Evolutionary conservation across 2,113 vertebrate genomes (phyloP).

Genomic region (Paradoxurus hermaphroditus): DNA sequence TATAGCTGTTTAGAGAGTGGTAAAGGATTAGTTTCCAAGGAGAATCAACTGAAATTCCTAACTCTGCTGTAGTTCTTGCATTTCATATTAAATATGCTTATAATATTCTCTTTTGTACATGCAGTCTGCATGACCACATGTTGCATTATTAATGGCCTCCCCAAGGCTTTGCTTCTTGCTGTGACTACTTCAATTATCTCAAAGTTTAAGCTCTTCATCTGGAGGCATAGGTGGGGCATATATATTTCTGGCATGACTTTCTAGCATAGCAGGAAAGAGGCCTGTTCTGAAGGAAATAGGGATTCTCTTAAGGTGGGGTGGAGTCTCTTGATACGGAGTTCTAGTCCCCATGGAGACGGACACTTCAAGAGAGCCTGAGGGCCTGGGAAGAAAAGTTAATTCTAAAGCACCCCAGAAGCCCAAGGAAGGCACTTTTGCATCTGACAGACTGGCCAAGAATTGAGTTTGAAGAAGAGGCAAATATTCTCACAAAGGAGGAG

Average conservation of each 20-base stretch:
- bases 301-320: neutral
- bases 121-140: neutral
- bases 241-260: conserved; percentile 22
- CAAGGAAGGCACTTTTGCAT: neutral
- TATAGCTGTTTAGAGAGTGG: neutral
- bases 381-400: neutral
- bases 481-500: neutral
- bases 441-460: neutral
- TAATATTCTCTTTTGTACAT: conserved; percentile 33
- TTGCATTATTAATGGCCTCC: conserved; percentile 55
- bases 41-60: neutral
- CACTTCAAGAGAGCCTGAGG: neutral
- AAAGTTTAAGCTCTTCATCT: conserved; percentile 47
- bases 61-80: neutral
- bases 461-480: conserved; percentile 18
- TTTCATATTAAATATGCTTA: conserved; percentile 38
- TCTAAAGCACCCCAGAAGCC: neutral
- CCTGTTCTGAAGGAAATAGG: neutral
- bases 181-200: conserved; percentile 42
- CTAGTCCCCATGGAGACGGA: neutral
- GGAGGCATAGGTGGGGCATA: neutral
- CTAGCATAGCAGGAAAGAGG: neutral
- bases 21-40: neutral
- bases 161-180: conserved; percentile 51
- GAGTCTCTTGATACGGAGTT: neutral